These are phyloP conservation scores for Drosophila bipectinata DNA, from an alignment of 1,140 invertebrate species.

Conservation along the genomic window DNA sequence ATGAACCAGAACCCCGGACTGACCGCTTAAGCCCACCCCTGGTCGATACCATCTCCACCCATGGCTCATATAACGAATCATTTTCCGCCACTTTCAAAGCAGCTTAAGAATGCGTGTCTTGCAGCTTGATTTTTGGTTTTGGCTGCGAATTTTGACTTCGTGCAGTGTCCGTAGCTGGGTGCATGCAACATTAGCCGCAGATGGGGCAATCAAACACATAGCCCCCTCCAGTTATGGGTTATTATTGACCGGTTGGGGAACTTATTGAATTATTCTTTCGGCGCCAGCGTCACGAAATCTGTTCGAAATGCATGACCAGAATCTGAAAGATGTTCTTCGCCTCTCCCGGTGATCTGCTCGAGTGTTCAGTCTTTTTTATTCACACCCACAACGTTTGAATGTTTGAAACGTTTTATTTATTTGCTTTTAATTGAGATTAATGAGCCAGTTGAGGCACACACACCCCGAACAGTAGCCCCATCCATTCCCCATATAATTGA, in stretches of 20 bases:
- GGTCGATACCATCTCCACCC: neutral
- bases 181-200: constrained; percentile 22
- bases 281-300: constrained; percentile 46
- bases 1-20: constrained; percentile 26
- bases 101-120: constrained; percentile 68
- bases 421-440: constrained; percentile 75
- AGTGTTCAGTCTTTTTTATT: constrained; percentile 6
- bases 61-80: constrained; percentile 12
- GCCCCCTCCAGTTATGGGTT: constrained; percentile 28
- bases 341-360: constrained; percentile 13
- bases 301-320: constrained; percentile 17
- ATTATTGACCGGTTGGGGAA: constrained; percentile 58
- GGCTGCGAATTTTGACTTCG: constrained; percentile 33
- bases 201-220: constrained; percentile 50
- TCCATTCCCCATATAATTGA: constrained; percentile 51
- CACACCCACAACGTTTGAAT: constrained; percentile 2
- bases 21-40: constrained; percentile 1
- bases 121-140: constrained; percentile 30
- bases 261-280: constrained; percentile 73
- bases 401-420: constrained; percentile 56
- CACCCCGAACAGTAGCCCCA: constrained; percentile 2
- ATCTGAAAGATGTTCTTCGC: constrained; percentile 11
- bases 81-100: constrained; percentile 60
- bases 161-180: constrained; percentile 40
- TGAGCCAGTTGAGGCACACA: constrained; percentile 58